Evolutionary conservation across 2,113 vertebrate species (phyloP).

Genomic region (Myrmophylax atrothorax): DNA sequence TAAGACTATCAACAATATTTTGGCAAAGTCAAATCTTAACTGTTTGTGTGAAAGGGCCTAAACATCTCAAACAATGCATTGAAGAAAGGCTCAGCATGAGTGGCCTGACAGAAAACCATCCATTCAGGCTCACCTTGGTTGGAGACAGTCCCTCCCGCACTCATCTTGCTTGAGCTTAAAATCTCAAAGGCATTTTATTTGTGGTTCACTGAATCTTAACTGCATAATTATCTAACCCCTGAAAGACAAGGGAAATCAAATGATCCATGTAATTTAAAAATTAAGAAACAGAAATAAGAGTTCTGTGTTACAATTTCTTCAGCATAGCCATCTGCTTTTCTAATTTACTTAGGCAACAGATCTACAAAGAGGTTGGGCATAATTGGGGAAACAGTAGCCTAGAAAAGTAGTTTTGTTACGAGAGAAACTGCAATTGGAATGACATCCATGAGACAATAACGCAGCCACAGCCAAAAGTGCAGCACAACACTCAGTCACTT

Average conservation of each 20-base stretch:
- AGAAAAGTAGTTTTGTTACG: not conserved
- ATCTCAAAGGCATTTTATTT: not conserved
- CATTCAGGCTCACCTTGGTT: not conserved
- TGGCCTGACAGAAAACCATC: not conserved
- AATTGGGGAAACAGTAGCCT: not conserved
- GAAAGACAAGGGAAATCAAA: not conserved
- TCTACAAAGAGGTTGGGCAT: not conserved
- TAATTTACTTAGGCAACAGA: not conserved
- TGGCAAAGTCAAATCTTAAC: not conserved
- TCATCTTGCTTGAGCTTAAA: not conserved
- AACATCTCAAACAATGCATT: not conserved
- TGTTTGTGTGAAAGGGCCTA: not conserved
- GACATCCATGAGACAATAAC: fast-evolving
- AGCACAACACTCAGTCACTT: not conserved
- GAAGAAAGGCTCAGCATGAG: not conserved
- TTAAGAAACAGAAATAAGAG: not conserved
- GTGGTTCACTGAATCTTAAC: not conserved
- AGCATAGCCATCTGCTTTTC: not conserved
- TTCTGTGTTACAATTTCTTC: not conserved
- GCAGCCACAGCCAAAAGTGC: not conserved
- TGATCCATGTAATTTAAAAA: not conserved
- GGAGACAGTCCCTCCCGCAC: no score
- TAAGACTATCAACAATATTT: not conserved
- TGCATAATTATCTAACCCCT: not conserved
- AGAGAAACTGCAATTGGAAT: not conserved